Percentiles rank a stretch among this genome's conserved stretches.
These are phyloP conservation scores for Limanda limanda DNA, from an alignment of 2,113 vertebrate species.

Conservation along the genomic window DNA sequence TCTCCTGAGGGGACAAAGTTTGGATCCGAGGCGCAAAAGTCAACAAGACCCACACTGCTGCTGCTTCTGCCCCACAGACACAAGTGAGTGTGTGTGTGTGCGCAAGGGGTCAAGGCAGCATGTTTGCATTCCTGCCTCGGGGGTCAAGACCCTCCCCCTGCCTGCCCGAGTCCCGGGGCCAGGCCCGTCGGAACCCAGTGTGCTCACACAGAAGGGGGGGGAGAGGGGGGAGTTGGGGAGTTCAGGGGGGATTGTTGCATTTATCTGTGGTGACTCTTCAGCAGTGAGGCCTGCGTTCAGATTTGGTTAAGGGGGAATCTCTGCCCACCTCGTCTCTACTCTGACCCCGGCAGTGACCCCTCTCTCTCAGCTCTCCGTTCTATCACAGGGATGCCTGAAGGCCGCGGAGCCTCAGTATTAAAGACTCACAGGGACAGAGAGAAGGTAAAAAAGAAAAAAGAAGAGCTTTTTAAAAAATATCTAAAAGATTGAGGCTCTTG, in stretches of 20 bases:
- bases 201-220: slow-evolving; percentile 9
- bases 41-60: slow-evolving; percentile 74
- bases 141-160: slow-evolving; percentile 72
- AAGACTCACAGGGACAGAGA: slow-evolving; percentile 49
- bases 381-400: slow-evolving; percentile 72
- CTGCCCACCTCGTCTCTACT: slow-evolving; percentile 78
- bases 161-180: slow-evolving; percentile 75
- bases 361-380: slow-evolving; percentile 59
- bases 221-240: slow-evolving; percentile 14
- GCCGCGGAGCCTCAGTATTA: slow-evolving; percentile 55
- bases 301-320: slow-evolving; percentile 73
- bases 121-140: slow-evolving; percentile 80
- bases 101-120: slow-evolving; percentile 75
- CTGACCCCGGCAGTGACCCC: slow-evolving; percentile 78
- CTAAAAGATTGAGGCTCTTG: slow-evolving; percentile 10
- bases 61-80: slow-evolving; percentile 84
- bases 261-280: slow-evolving; percentile 63
- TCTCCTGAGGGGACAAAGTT: slow-evolving; percentile 75
- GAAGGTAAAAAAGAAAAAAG: slow-evolving; percentile 31
- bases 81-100: slow-evolving; percentile 60
- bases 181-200: slow-evolving; percentile 58
- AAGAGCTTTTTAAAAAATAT: neutral
- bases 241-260: slow-evolving; percentile 44
- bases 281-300: slow-evolving; percentile 36
- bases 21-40: slow-evolving; percentile 77